Conservation (phyloP, 92 coral and sea anemone species). For the Chrysogorgia sp. region DNA sequence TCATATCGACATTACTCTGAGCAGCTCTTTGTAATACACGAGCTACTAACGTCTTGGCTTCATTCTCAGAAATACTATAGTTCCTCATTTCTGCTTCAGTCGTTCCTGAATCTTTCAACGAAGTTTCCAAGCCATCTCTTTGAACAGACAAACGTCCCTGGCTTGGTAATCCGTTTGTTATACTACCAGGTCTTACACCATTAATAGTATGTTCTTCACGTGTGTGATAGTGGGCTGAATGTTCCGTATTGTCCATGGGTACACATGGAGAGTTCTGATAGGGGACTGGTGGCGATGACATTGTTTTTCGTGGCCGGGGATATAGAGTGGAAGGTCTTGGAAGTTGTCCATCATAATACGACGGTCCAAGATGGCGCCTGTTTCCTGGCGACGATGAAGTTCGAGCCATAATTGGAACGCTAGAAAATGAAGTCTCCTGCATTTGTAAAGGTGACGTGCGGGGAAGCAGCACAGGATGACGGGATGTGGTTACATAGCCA, state of each 20-base stretch:
- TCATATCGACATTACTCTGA: background rate
- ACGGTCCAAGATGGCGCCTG: background rate
- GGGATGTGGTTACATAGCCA: background rate
- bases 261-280: background rate
- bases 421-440: conserved; percentile 26
- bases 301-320: background rate
- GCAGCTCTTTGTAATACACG: conserved; percentile 34
- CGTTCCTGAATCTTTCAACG: background rate
- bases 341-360: conserved; percentile 13
- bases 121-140: background rate
- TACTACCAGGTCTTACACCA: background rate
- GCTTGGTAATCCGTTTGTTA: background rate
- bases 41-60: conserved; percentile 35
- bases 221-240: background rate
- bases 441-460: conserved; percentile 4
- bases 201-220: background rate
- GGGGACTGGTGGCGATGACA: background rate
- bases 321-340: conserved; percentile 31
- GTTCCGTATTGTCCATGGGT: background rate
- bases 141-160: background rate
- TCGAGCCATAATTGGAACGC: background rate
- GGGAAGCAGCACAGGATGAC: background rate
- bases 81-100: conserved; percentile 17
- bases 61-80: conserved; percentile 31
- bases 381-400: background rate